Evolutionary conservation across 2,113 vertebrate genomes (phyloP), one percentile per base, ranked within the genome.

Genomic region (Corvus moneduloides): DNA sequence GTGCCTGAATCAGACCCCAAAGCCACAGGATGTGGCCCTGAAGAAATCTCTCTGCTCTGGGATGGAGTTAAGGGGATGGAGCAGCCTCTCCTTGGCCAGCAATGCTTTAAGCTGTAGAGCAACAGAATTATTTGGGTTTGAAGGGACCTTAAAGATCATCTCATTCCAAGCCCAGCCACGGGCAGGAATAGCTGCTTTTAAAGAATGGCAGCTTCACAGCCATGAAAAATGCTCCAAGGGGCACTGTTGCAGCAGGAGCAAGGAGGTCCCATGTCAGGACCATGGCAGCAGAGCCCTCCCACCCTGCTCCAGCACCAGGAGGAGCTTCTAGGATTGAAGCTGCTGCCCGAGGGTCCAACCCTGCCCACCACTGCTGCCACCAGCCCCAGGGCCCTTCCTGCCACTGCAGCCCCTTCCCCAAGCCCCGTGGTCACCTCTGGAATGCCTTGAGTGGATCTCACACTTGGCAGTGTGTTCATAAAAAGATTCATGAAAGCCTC

Each of bases 1-100:
- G 39, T 0, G 54, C 28, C 22, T 61, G 21, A 49, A 37, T 48
- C 37, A 23, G 20, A 55, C 10, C 27, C 69, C 3, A 3, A 10
- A 3, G 1, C n/a, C 61, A 22, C 2, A 4, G 51, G 10, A 43
- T 0, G 2, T 16, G 35, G 10, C 23, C 39, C 41, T 48, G 46
- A 16, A 61, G 19, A 55, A 8, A 21, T 52, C 52, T 69, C 43
- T 82, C 24, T 39, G 37, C 35, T 75, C 37, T 2, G 0, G 13
- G 46, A 9, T 33, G 56, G 61, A 32, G 27, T 39, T 35, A 26
- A 24, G 0, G 4, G 10, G 37, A 16, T 19, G 26, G 59, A 59
- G 39, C 23, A 67, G 35, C 35, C 1, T 63, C 20, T 66, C 39
- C n/a, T 24, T 11, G 49, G 63, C 16, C 55, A 67, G 37, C 33